Evolutionary conservation across 1,140 invertebrate species (phyloP).

Genomic region (Oedothorax gibbosus): DNA sequence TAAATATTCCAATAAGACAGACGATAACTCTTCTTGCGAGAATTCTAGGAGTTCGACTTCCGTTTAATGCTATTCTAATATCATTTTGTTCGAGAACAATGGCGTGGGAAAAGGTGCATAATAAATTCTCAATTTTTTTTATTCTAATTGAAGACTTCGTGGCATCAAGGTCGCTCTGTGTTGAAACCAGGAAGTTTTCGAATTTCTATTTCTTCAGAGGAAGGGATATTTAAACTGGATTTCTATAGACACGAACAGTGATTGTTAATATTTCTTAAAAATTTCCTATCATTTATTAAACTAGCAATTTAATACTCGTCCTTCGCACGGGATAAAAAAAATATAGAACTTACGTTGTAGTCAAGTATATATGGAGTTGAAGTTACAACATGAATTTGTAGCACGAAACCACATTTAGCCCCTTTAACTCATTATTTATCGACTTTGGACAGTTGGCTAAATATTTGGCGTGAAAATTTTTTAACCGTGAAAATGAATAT

Average conservation of each 20-base stretch:
- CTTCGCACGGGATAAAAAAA: too few species aligned
- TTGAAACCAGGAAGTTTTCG: conserved; percentile 11
- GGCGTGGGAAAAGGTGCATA: conserved; percentile 34
- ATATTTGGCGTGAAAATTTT: too few species aligned
- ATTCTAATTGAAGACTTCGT: conserved; percentile 3
- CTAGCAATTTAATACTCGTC: too few species aligned
- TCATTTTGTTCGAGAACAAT: conserved; percentile 21
- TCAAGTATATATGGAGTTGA: too few species aligned
- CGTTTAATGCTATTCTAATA: not conserved
- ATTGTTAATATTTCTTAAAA: not conserved
- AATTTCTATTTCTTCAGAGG: not conserved
- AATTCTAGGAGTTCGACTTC: not conserved
- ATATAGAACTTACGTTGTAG: too few species aligned
- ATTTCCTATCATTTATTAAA: too few species aligned
- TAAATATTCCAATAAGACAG: conserved; percentile 9
- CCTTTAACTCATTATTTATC: too few species aligned
- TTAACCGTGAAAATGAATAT: too few species aligned
- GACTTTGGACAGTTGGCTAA: too few species aligned
- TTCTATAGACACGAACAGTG: not conserved
- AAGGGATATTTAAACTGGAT: not conserved
- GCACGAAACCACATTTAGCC: too few species aligned
- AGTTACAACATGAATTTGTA: too few species aligned
- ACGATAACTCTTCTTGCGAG: conserved; percentile 5
- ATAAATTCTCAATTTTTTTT: conserved; percentile 34
- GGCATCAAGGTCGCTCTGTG: conserved; percentile 8